phyloP scores from a whole-genome alignment of 2,888 invertebrate species.

The Epistrophe eligans region DNA sequence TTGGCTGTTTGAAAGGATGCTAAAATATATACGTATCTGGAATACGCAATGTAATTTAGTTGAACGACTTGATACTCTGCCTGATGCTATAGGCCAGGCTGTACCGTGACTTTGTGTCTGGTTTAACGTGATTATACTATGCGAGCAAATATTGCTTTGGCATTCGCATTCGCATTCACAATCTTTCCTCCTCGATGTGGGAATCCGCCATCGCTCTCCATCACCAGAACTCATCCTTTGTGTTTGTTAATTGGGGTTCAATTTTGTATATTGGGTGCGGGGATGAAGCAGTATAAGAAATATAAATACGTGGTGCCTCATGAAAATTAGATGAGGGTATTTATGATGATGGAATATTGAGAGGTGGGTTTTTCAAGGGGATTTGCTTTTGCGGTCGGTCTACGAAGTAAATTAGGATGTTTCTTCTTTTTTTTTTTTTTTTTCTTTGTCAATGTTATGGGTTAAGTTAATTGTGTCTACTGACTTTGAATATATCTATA shows the following conservation, averaged over 20 bases:
- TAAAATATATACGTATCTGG: slow-evolving; percentile 59
- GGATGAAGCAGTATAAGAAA: neutral
- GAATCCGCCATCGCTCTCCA: neutral
- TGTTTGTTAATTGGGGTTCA: slow-evolving; percentile 66
- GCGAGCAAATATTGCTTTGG: slow-evolving; percentile 69
- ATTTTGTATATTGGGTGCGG: slow-evolving; percentile 11
- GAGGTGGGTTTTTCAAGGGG: slow-evolving; percentile 46
- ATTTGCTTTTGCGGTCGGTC: slow-evolving; percentile 49
- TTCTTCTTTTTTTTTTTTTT: neutral
- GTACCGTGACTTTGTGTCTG: slow-evolving; percentile 65
- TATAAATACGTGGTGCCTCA: slow-evolving; percentile 42
- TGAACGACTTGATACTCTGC: slow-evolving; percentile 49
- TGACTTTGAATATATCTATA: slow-evolving; percentile 18
- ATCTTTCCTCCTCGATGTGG: slow-evolving; percentile 13
- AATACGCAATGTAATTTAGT: slow-evolving; percentile 74
- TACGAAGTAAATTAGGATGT: slow-evolving; percentile 55
- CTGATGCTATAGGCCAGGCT: slow-evolving; percentile 19
- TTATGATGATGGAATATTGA: slow-evolving; percentile 72
- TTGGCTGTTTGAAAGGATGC: slow-evolving; percentile 12
- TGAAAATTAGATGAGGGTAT: slow-evolving; percentile 74
- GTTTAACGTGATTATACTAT: slow-evolving; percentile 70
- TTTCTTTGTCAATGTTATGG: slow-evolving; percentile 6
- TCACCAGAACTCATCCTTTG: slow-evolving; percentile 22
- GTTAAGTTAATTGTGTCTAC: slow-evolving; percentile 42
- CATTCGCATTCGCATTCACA: slow-evolving; percentile 44